phyloP scores from a whole-genome alignment of 2,797 vertebrate species.

The Xenops minutus region DNA sequence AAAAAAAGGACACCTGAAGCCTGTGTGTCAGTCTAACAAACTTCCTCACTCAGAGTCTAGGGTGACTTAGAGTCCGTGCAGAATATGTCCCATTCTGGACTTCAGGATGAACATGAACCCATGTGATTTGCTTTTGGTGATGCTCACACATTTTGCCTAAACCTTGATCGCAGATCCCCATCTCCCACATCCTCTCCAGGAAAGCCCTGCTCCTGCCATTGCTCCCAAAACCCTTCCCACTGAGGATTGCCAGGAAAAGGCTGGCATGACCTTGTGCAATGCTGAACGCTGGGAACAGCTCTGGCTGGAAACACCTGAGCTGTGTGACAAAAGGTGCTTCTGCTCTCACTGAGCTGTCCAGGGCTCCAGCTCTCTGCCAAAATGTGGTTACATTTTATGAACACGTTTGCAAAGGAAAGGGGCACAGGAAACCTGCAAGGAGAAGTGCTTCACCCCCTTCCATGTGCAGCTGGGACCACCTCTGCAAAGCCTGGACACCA shows the following conservation, averaged over 20 bases:
- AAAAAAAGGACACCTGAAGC: neutral
- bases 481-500: neutral
- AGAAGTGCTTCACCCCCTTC: neutral
- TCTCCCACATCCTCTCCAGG: neutral
- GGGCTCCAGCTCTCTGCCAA: neutral
- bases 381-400: accelerated
- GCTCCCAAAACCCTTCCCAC: neutral
- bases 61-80: neutral
- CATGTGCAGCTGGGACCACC: accelerated
- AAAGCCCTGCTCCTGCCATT: neutral
- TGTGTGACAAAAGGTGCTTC: neutral
- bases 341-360: neutral
- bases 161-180: accelerated
- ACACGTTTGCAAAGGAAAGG: neutral
- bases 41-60: neutral
- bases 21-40: neutral
- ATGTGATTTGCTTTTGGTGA: neutral
- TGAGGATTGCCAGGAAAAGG: neutral
- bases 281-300: neutral
- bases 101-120: neutral
- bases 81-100: accelerated
- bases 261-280: accelerated
- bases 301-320: neutral
- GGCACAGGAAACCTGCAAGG: accelerated
- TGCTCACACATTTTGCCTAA: neutral